These are phyloP conservation scores for Sebastes minor DNA, from an alignment of 2,797 vertebrate species.

Conservation along the genomic window DNA sequence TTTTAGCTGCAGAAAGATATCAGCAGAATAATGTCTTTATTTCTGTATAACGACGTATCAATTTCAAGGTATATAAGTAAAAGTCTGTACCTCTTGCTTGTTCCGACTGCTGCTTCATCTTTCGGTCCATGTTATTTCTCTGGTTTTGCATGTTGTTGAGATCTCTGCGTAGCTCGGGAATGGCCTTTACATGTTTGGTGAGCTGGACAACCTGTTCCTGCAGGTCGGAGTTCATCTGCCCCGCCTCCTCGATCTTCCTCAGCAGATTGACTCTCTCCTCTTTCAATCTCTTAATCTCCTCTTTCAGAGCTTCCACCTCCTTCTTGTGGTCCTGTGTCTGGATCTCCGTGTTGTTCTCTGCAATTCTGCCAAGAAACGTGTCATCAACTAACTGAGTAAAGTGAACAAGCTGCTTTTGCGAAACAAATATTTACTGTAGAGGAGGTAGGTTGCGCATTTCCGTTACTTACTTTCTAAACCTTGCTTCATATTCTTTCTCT, in stretches of 20 bases:
- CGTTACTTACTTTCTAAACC: constrained; percentile 87
- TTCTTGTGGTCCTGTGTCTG: constrained; percentile 88
- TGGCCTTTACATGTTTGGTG: constrained; percentile 86
- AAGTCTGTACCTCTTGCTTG: constrained; percentile 87
- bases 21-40: neutral
- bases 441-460: neutral
- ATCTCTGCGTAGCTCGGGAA: constrained; percentile 92
- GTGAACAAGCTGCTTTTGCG: neutral
- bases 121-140: constrained; percentile 85
- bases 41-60: fast-evolving
- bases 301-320: constrained; percentile 84
- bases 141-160: constrained; percentile 89
- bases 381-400: neutral
- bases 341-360: constrained; percentile 90
- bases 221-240: constrained; percentile 74
- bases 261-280: constrained; percentile 84
- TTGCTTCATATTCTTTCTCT: constrained; percentile 89
- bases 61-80: neutral
- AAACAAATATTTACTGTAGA: neutral
- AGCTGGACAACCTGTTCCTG: constrained; percentile 89
- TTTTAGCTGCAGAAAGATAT: constrained; percentile 84
- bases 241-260: constrained; percentile 82
- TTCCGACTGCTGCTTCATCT: constrained; percentile 86
- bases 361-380: constrained; percentile 78
- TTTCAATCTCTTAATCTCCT: constrained; percentile 85